These are phyloP conservation scores for Dipodomys ordii DNA, from an alignment of 2,113 vertebrate species.

Conservation along the genomic window DNA sequence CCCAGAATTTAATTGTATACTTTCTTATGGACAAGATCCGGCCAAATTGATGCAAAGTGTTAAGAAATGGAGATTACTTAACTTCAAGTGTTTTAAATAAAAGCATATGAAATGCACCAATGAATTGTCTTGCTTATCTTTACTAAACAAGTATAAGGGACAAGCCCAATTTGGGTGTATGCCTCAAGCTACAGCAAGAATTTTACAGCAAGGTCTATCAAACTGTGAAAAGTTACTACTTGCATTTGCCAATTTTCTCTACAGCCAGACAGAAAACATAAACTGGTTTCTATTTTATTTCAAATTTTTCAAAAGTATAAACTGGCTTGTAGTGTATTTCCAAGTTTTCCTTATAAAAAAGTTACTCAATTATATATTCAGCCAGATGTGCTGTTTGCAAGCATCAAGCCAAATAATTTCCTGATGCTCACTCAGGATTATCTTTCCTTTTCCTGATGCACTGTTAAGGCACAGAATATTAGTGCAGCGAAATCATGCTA, in stretches of 20 bases:
- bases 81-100: constrained; percentile 60
- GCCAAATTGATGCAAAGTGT: too few species aligned
- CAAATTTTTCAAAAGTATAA: constrained; percentile 73
- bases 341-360: constrained; percentile 86
- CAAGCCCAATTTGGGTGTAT: constrained; percentile 39
- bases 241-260: constrained; percentile 78
- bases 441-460: constrained; percentile 67
- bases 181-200: constrained; percentile 55
- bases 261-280: constrained; percentile 84
- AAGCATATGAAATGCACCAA: constrained; percentile 40
- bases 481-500: constrained; percentile 37
- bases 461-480: constrained; percentile 30
- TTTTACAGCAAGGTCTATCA: constrained; percentile 70
- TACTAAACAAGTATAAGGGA: constrained; percentile 59
- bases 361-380: constrained; percentile 76
- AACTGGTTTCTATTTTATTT: constrained; percentile 84
- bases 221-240: constrained; percentile 74
- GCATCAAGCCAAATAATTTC: constrained; percentile 71
- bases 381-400: constrained; percentile 77
- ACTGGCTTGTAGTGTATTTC: constrained; percentile 83
- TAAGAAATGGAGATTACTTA: constrained; percentile 30
- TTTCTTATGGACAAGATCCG: constrained; percentile 59
- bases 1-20: constrained; percentile 7
- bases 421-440: constrained; percentile 62
- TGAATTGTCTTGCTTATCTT: constrained; percentile 65